Evolutionary conservation across 2,113 vertebrate genomes (phyloP), one percentile per base, ranked within the genome.

Genomic region (Mesoclemmys tuberculata): DNA sequence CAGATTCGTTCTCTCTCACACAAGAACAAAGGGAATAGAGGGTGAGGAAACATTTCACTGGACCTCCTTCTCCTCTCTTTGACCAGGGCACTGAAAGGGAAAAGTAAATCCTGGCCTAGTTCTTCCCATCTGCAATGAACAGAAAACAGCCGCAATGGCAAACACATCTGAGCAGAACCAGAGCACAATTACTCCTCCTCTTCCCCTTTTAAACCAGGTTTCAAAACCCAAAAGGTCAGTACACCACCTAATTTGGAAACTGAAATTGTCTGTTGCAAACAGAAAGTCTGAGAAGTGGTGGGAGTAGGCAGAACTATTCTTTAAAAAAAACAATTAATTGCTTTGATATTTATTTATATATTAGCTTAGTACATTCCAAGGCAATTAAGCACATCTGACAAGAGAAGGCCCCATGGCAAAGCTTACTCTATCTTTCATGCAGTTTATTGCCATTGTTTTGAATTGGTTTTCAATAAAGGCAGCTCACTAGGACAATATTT

Each of bases 321-420:
- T 52, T 52, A 52, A 52, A 52, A 52, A 52, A 83, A 92, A 91
- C 83, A 84, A 75, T 90, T 92, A 91, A 87, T 93, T 81, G 83
- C 55, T 91, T 90, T 1, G 2, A 31, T 95, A 91, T 85, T 94
- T 92, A 89, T 91, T 94, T 71, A 10, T 85, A 5, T 78, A 85
- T 95, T 93, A 95, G 81, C 88, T 97, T 90, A 95, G 90, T 51
- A 93, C 74, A 86, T 81, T 88, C 0, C 0, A 24, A 90, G 64
- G 80, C 64, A 90, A 86, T 95, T 97, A 93, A 88, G 74, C 38
- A 95, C 86, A 92, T 51, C 83, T 90, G 74, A 82, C 78, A 75
- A 29, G 74, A 89, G 31, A 51, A 92, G 80, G 79, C 58, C 93
- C 31, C 0, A 0, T 77, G 85, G 94, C 90, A 87, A 96, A 92